A percentile compares a stretch with the other conserved stretches of the same genome.
These are phyloP conservation scores for Acanthurus tractus DNA, from an alignment of 2,797 vertebrate genomes.

Conservation along the genomic window DNA sequence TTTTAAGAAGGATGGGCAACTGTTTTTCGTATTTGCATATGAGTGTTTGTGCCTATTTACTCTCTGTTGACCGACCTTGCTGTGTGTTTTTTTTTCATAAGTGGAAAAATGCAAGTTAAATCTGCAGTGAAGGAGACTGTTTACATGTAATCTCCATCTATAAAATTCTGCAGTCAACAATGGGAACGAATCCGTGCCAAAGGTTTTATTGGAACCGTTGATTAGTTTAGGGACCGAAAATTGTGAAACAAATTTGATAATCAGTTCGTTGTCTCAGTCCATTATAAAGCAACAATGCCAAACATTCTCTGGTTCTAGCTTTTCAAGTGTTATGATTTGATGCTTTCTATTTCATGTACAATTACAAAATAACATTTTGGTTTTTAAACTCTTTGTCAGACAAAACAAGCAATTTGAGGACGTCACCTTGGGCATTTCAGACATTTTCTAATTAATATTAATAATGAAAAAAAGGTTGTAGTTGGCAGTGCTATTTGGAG, in stretches of 20 bases:
- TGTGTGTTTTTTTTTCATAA: background rate
- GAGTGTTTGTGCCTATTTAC: background rate
- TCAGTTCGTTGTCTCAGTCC: background rate
- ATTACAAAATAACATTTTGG: background rate
- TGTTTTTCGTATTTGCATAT: background rate
- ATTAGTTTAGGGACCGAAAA: background rate
- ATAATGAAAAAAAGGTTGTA: conserved; percentile 9
- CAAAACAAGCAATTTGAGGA: background rate
- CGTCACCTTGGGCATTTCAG: background rate
- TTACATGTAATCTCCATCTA: background rate
- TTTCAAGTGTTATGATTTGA: background rate
- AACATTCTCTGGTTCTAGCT: background rate
- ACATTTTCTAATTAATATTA: background rate
- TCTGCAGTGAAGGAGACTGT: background rate
- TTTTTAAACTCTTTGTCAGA: background rate
- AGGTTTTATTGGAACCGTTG: background rate
- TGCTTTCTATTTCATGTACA: background rate
- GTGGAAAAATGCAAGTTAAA: background rate
- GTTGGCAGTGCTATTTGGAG: conserved; percentile 4
- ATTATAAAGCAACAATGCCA: background rate
- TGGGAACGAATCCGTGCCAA: background rate
- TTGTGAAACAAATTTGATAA: background rate
- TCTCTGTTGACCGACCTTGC: background rate
- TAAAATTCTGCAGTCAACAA: background rate
- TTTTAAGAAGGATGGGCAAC: too few relatives aligned